Conservation (phyloP, 2,797 vertebrate species). For the Adrianichthys oophorus region DNA sequence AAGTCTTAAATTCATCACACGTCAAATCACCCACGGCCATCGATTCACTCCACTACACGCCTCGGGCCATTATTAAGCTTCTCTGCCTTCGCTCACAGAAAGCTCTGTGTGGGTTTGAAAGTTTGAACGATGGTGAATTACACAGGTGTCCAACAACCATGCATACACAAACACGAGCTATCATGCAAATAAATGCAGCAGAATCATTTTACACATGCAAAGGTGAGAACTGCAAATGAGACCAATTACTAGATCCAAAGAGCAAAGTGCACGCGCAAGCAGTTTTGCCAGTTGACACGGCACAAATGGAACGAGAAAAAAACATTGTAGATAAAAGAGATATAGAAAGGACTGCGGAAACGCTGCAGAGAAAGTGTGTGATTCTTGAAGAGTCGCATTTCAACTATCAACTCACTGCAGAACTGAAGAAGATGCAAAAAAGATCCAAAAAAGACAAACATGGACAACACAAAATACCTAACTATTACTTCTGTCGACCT, state of each 20-base stretch:
- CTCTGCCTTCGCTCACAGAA: slow-evolving; percentile 38
- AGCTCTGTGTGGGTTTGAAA: slow-evolving; percentile 19
- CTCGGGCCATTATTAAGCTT: slow-evolving; percentile 51
- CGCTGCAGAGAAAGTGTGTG: too few species aligned
- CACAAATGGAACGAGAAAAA: too few species aligned
- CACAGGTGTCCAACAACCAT: slow-evolving; percentile 1
- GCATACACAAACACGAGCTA: slow-evolving; percentile 12
- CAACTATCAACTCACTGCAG: too few species aligned
- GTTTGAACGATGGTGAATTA: slow-evolving; percentile 16
- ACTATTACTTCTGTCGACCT: too few species aligned
- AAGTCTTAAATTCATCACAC: slow-evolving; percentile 72
- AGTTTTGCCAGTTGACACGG: too few species aligned
- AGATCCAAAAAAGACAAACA: too few species aligned
- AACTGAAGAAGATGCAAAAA: too few species aligned
- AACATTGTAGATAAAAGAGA: too few species aligned
- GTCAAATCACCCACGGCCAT: slow-evolving; percentile 53
- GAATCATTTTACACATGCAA: slow-evolving; percentile 5
- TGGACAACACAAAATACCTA: too few species aligned
- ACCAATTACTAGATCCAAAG: background rate
- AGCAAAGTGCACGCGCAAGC: background rate
- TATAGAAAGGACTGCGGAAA: too few species aligned
- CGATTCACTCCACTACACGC: slow-evolving; percentile 44
- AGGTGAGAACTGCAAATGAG: slow-evolving; percentile 12
- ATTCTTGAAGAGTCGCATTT: too few species aligned
- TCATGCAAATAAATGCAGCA: slow-evolving; percentile 14